A percentile compares a stretch with the other conserved stretches of the same genome.
Evolutionary conservation across 53 echinoderm and acorn worm species (phyloP).

Genomic region (Echinarachnius parma): DNA sequence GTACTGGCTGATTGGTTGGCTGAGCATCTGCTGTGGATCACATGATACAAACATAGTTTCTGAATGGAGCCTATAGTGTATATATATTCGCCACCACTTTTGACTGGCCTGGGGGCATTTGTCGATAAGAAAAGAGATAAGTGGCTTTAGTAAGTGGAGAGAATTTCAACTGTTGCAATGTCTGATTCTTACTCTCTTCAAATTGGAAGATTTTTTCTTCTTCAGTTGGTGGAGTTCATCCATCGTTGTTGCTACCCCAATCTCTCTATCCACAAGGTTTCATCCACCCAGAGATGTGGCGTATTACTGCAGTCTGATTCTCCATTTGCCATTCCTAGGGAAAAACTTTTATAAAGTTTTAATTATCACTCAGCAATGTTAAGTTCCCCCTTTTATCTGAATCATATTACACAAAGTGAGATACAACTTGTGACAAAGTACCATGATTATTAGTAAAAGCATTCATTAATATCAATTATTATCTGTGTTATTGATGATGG

Average conservation of each 20-base stretch:
- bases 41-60: conserved; percentile 22
- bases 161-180: conserved; percentile 40
- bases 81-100: neutral
- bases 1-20: neutral
- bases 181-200: conserved; percentile 18
- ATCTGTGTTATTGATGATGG: no score
- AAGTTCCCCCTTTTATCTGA: no score
- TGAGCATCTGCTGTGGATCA: conserved; percentile 20
- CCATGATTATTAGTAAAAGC: no score
- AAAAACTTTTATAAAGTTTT: neutral
- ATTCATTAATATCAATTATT: no score
- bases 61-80: no score
- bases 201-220: neutral
- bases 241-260: neutral
- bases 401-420: no score
- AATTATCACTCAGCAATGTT: no score
- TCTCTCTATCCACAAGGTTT: neutral
- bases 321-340: neutral
- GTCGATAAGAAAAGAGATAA: conserved; percentile 34
- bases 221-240: neutral
- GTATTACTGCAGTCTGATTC: neutral
- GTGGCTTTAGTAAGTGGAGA: conserved; percentile 50
- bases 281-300: neutral
- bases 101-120: conserved; percentile 31
- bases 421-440: no score